Conservation (phyloP, 1,140 invertebrate genomes). For the Medauroidea extradentata region DNA sequence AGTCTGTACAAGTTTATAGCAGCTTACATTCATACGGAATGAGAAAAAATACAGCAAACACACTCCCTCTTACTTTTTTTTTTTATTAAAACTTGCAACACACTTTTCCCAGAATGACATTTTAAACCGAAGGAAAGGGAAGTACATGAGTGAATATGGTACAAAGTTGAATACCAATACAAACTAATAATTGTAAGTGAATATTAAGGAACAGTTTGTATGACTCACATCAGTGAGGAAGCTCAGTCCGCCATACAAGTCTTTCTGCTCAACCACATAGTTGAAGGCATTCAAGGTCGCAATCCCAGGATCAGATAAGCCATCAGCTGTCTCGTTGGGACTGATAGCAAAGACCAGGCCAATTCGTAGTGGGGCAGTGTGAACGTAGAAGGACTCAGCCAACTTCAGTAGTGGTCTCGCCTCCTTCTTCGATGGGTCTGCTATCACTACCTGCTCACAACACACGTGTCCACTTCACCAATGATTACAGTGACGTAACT, state of each 20-base stretch:
- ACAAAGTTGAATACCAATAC: too few species aligned
- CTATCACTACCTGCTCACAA: conserved; percentile 68
- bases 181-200: too few species aligned
- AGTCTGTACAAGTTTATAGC: too few species aligned
- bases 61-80: too few species aligned
- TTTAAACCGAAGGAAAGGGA: too few species aligned
- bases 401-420: conserved; percentile 75
- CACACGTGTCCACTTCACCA: not conserved
- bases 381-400: conserved; percentile 86
- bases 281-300: conserved; percentile 80
- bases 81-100: too few species aligned
- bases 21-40: too few species aligned
- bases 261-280: conserved; percentile 6
- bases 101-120: too few species aligned
- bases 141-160: too few species aligned
- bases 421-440: conserved; percentile 74
- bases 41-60: too few species aligned
- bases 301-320: conserved; percentile 69
- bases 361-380: conserved; percentile 81
- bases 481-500: too few species aligned
- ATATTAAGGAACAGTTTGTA: too few species aligned
- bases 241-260: conserved; percentile 62
- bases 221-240: conserved; percentile 79
- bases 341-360: conserved; percentile 85
- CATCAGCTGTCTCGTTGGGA: conserved; percentile 52